These are phyloP conservation scores for Dimorphilus gyrociliatus DNA, from an alignment of 2,888 invertebrate species.

Conservation along the genomic window DNA sequence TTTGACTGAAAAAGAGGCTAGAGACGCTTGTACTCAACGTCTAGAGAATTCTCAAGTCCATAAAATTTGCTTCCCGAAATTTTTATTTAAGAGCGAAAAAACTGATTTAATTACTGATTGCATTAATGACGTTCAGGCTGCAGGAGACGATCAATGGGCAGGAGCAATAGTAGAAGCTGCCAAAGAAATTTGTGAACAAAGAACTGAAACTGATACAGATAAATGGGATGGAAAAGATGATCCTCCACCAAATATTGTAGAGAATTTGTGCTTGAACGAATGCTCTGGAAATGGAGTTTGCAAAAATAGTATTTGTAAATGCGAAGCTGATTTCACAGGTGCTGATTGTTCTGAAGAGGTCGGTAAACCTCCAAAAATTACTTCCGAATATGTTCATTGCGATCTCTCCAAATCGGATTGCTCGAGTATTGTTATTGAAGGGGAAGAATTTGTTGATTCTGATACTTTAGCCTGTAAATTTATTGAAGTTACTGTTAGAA, in stretches of 20 bases:
- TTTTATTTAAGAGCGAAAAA: no score
- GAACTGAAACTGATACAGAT: no score
- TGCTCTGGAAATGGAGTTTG: slow-evolving; percentile 12
- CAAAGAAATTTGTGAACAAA: no score
- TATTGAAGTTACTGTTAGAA: slow-evolving; percentile 10
- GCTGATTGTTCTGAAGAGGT: slow-evolving; percentile 15
- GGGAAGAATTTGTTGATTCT: slow-evolving; percentile 10
- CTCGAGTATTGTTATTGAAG: slow-evolving; percentile 9
- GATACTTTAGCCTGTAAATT: slow-evolving; percentile 7
- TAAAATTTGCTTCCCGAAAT: no score
- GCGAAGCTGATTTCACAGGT: slow-evolving; percentile 10
- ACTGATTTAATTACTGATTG: no score
- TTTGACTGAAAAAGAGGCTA: no score
- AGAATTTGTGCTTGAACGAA: slow-evolving; percentile 11
- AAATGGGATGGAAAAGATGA: no score
- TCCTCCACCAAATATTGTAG: slow-evolving; percentile 5
- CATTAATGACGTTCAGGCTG: no score
- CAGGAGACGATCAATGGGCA: no score
- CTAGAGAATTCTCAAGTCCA: no score
- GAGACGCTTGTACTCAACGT: no score
- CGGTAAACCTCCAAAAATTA: slow-evolving; percentile 10
- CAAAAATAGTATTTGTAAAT: slow-evolving; percentile 10
- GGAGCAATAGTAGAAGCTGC: no score
- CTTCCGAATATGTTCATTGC: slow-evolving; percentile 8
- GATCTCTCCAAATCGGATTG: slow-evolving; percentile 8